Evolutionary conservation across 2,797 vertebrate genomes (phyloP).

Genomic region (Cyprinella venusta): DNA sequence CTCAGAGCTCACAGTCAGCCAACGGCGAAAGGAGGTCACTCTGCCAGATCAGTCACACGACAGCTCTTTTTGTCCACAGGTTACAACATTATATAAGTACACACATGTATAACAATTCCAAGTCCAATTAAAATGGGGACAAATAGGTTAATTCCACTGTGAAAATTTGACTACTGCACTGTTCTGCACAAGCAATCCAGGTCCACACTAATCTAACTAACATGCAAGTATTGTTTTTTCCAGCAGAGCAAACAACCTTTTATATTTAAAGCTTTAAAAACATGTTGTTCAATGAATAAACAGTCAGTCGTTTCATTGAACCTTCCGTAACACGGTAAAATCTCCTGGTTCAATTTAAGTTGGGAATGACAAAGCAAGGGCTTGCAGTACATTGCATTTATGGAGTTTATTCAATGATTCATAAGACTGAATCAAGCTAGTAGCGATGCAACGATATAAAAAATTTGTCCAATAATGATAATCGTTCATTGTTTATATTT

Average conservation of each 20-base stretch:
- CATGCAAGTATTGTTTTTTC: not conserved
- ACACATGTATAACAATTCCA: conserved; percentile 6
- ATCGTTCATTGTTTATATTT: no score
- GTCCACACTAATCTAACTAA: not conserved
- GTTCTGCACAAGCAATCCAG: not conserved
- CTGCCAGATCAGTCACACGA: conserved; percentile 38
- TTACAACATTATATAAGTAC: conserved; percentile 1
- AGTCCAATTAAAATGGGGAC: not conserved
- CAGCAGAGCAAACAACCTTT: not conserved
- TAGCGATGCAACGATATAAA: no score
- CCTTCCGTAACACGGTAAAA: not conserved
- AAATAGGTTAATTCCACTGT: not conserved
- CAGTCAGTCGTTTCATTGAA: not conserved
- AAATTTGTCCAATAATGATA: no score
- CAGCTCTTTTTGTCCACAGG: conserved; percentile 25
- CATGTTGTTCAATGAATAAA: not conserved
- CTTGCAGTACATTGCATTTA: not conserved
- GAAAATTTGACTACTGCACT: not conserved
- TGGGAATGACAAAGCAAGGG: not conserved
- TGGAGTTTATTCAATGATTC: no score
- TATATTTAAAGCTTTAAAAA: not conserved
- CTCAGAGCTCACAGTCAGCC: conserved; percentile 24
- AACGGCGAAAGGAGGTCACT: conserved; percentile 34
- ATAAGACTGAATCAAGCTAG: no score
- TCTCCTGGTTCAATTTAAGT: not conserved